phyloP scores from a whole-genome alignment of 2,113 vertebrate species.

The Pandion haliaetus region DNA sequence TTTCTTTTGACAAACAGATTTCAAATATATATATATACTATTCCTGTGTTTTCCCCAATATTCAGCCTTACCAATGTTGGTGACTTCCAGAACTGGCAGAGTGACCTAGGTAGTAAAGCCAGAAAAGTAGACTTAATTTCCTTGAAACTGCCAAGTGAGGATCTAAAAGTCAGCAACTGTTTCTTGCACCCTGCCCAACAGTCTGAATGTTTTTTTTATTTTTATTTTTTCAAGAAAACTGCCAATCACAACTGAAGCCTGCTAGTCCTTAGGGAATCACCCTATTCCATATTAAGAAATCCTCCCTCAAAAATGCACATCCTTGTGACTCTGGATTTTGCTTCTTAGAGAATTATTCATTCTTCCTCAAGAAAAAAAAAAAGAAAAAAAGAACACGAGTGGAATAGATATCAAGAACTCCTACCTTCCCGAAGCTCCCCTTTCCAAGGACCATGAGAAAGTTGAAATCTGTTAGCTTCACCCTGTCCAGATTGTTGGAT shows the following conservation, averaged over 20 bases:
- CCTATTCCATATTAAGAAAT: not conserved
- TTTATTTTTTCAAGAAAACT: not conserved
- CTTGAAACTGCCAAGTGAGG: not conserved
- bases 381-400: fast-evolving
- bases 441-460: constrained; percentile 97
- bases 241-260: not conserved
- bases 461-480: constrained; percentile 92
- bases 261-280: not conserved
- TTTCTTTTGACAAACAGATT: not conserved
- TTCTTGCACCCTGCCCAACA: not conserved
- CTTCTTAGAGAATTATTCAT: not conserved
- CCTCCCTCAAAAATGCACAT: not conserved
- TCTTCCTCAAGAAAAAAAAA: not conserved
- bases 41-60: not conserved
- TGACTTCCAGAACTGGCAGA: not conserved
- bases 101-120: not conserved
- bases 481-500: constrained; percentile 88
- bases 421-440: constrained; percentile 97
- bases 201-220: not conserved
- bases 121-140: not conserved
- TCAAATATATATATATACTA: not conserved
- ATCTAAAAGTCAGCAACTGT: not conserved
- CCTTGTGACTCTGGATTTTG: not conserved
- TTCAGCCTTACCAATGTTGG: not conserved
- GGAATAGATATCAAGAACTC: not conserved